Conservation (phyloP, 2,797 vertebrate genomes). For the Karalla daura region DNA sequence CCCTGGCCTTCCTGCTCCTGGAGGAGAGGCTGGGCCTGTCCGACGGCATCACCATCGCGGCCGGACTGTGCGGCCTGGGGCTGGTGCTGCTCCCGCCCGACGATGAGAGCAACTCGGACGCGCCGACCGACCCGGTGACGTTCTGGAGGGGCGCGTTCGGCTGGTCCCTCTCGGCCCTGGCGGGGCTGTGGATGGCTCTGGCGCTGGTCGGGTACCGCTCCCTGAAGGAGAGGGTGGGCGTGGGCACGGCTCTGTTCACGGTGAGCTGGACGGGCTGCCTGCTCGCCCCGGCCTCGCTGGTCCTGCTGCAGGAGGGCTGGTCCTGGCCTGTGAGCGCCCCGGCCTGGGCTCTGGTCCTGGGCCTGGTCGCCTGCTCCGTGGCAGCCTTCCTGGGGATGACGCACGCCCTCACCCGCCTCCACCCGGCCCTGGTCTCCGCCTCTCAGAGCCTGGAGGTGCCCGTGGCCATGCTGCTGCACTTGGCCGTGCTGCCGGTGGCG, state of each 20-base stretch:
- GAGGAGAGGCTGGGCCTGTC: slow-evolving; percentile 91
- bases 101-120: slow-evolving; percentile 77
- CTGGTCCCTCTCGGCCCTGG: slow-evolving; percentile 93
- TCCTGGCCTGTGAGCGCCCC: slow-evolving; percentile 89
- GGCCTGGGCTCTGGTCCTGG: slow-evolving; percentile 92
- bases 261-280: slow-evolving; percentile 96
- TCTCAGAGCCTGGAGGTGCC: slow-evolving; percentile 96
- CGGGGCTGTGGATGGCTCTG: slow-evolving; percentile 94
- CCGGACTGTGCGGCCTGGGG: slow-evolving; percentile 91
- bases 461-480: slow-evolving; percentile 91
- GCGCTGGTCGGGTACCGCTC: slow-evolving; percentile 96
- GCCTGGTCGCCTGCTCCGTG: slow-evolving; percentile 90
- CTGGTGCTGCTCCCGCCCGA: slow-evolving; percentile 89
- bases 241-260: slow-evolving; percentile 95
- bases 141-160: slow-evolving; percentile 96
- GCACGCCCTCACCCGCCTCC: slow-evolving; percentile 92
- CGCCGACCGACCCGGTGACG: slow-evolving; percentile 81
- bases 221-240: slow-evolving; percentile 93
- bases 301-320: slow-evolving; percentile 91
- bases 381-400: slow-evolving; percentile 94
- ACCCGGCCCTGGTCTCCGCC: slow-evolving; percentile 95
- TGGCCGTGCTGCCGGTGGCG: slow-evolving; percentile 86
- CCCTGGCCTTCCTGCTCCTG: slow-evolving; percentile 93
- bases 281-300: slow-evolving; percentile 90
- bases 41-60: slow-evolving; percentile 87